Base-by-base conservation (phyloP, 2,888 invertebrate species). In the Drosophila leonis region DNA sequence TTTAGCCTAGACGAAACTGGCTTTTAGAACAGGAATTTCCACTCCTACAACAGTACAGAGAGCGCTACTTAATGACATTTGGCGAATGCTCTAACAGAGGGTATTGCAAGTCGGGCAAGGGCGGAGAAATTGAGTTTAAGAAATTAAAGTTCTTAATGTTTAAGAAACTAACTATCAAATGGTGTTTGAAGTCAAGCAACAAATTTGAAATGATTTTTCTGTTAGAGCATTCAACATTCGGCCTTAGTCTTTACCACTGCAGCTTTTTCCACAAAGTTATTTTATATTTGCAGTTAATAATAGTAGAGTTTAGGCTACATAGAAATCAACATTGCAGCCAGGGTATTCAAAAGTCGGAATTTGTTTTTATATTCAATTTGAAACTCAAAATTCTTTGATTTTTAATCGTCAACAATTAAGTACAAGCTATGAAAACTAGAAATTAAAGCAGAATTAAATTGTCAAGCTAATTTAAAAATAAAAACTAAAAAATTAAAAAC, bases 1-100 rank as follows among this genome's bases (percentile, higher is more conserved):
- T 24, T 63, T 62, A 62, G 77, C 66, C 59, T 42, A 70, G 60
- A 57, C 70, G 52, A 84, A 85, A 88, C 84, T 75, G 86, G 88
- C 88, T 88, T 78, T 65, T 64, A 87, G 90, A 91, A 92, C 91
- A 92, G 92, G 92, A 92, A 90, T 92, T 91, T 91, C 92, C 92
- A 92, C 91, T 91, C 91, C 91, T 91, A 91, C 92, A 91, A 90
- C 72, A 75, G 12, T 29, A 65, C 46, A 20, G 15, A 20, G 48
- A 68, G 59, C 15, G 52, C 35, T 20, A 46, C 24, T 46, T 72
- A 75, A 75, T 77, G 76, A 69, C 72, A 84, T 67, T 84, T 79
- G 78, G 42, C 31, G 27, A 6, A 20, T 24, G n/a, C 41, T n/a
- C 55, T 37, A 13, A 10, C 0, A 1, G 12, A 33, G 31, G 6